These are phyloP conservation scores for Drosophila phalerata DNA, from an alignment of 2,888 invertebrate species.

Conservation along the genomic window DNA sequence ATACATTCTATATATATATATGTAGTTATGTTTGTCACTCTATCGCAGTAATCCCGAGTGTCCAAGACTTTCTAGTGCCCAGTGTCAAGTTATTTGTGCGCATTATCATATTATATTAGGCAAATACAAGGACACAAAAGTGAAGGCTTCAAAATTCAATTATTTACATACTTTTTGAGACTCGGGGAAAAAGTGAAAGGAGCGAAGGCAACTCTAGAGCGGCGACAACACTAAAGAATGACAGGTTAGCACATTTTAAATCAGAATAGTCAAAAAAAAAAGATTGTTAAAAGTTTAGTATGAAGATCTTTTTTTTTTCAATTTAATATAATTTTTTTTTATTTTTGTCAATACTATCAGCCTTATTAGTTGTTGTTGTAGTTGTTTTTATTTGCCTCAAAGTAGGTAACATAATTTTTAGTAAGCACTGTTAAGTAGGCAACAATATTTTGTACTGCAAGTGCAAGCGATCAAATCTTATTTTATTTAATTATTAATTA, in stretches of 20 bases:
- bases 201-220: constrained; percentile 1
- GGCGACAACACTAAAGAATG: neutral
- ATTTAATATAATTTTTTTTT: too few relatives aligned
- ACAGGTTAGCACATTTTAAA: too few relatives aligned
- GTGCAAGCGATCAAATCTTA: neutral
- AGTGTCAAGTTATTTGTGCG: constrained; percentile 13
- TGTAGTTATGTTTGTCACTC: constrained; percentile 19
- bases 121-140: constrained; percentile 34
- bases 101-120: constrained; percentile 18
- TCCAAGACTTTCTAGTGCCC: neutral
- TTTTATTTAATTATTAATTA: too few relatives aligned
- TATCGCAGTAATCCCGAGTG: constrained; percentile 6
- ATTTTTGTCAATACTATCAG: too few relatives aligned
- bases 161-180: constrained; percentile 52
- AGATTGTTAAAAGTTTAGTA: too few relatives aligned
- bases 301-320: too few relatives aligned
- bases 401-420: constrained; percentile 44
- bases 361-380: too few relatives aligned
- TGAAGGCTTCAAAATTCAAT: constrained; percentile 41
- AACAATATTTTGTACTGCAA: constrained; percentile 29
- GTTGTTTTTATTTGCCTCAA: constrained; percentile 19
- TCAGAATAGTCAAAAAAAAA: too few relatives aligned
- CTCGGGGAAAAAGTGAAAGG: constrained; percentile 15
- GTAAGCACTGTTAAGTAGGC: constrained; percentile 27
- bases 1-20: neutral